Percentiles rank a stretch among this genome's conserved stretches.
Evolutionary conservation across 1,140 invertebrate species (phyloP).

Genomic region (Zaprionus camerounensis): DNA sequence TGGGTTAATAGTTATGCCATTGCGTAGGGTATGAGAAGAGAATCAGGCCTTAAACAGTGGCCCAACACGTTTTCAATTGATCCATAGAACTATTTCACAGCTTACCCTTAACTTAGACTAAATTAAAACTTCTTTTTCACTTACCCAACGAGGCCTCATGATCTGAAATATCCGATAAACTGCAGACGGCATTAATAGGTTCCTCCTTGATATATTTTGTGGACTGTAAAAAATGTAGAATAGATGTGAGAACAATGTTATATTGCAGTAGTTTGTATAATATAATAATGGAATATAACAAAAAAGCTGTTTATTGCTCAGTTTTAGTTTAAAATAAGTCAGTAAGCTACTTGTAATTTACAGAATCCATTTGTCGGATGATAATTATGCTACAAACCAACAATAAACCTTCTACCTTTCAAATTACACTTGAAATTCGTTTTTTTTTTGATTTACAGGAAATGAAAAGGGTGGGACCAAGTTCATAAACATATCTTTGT

Average conservation of each 20-base stretch:
- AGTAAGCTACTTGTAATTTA: too few relatives aligned
- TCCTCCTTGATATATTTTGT: slow-evolving; percentile 81
- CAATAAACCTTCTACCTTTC: too few relatives aligned
- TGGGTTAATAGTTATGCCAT: slow-evolving; percentile 39
- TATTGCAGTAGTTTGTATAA: not conserved
- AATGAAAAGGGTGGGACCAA: too few relatives aligned
- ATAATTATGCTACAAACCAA: too few relatives aligned
- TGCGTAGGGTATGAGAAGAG: slow-evolving; percentile 9
- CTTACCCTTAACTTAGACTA: not conserved
- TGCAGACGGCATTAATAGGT: slow-evolving; percentile 74
- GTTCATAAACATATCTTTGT: not conserved
- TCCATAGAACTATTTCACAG: too few relatives aligned
- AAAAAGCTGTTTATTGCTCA: too few relatives aligned
- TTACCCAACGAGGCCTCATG: slow-evolving; percentile 80
- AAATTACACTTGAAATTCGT: too few relatives aligned
- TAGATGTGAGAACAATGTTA: not conserved
- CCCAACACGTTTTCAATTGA: not conserved
- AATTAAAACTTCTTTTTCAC: slow-evolving; percentile 22
- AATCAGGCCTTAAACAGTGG: too few relatives aligned
- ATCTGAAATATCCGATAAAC: slow-evolving; percentile 83
- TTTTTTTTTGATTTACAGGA: too few relatives aligned
- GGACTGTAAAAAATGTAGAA: slow-evolving; percentile 46
- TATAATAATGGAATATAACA: not conserved
- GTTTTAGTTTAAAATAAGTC: too few relatives aligned
- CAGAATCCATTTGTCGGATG: too few relatives aligned